A percentile compares a stretch with the other conserved stretches of the same genome.
These are phyloP conservation scores for Melanogrammus aeglefinus DNA, from an alignment of 2,797 vertebrate genomes.

Conservation along the genomic window DNA sequence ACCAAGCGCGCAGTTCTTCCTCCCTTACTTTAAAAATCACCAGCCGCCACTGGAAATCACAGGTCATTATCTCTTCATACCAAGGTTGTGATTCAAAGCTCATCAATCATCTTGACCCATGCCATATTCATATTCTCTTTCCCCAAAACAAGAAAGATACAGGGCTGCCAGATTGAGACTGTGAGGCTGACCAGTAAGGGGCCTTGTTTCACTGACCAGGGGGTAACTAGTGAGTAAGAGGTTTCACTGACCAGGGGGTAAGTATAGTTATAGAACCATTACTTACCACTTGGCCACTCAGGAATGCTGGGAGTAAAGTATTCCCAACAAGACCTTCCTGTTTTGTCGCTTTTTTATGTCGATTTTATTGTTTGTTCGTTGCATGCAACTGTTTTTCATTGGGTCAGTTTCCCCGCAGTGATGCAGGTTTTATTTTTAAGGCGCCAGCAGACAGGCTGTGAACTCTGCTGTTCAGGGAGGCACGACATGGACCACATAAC, in stretches of 20 bases:
- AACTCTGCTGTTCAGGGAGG: constrained; percentile 27
- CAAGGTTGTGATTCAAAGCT: no score
- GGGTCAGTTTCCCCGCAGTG: constrained; percentile 69
- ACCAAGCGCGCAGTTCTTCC: no score
- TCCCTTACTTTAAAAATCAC: no score
- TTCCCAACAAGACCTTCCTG: constrained; percentile 58
- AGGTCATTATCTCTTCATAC: no score
- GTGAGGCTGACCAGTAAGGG: constrained; percentile 32
- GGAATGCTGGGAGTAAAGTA: constrained; percentile 69
- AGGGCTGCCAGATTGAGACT: constrained; percentile 57
- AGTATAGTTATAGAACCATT: no score
- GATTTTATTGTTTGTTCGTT: no score
- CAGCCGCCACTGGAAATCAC: no score
- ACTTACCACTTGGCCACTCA: constrained; percentile 26
- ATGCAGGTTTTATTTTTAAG: constrained; percentile 52
- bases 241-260: no score
- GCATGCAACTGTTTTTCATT: background rate
- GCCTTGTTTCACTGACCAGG: constrained; percentile 2
- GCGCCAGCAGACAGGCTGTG: constrained; percentile 31
- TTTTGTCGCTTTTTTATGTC: constrained; percentile 11
- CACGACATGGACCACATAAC: constrained; percentile 46
- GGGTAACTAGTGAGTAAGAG: no score
- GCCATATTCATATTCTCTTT: no score
- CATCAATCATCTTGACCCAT: no score
- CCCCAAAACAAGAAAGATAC: constrained; percentile 44